Evolutionary conservation across 2,113 vertebrate species (phyloP).

Genomic region (rat (Rattus norvegicus)): DNA sequence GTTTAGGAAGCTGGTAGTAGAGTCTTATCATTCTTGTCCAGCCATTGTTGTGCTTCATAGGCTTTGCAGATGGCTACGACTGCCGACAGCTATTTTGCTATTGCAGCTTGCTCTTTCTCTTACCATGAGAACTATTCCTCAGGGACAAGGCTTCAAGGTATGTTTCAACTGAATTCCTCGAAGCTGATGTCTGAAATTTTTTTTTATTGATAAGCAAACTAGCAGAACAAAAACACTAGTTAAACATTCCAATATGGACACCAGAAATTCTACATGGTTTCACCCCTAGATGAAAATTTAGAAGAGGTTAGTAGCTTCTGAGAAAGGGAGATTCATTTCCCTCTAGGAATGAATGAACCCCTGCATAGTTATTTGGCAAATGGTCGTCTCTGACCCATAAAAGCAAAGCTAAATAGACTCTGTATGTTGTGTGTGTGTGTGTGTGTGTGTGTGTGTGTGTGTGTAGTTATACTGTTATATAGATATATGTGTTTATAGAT

Average conservation of each 20-base stretch:
- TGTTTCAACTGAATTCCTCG: neutral
- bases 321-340: neutral
- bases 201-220: neutral
- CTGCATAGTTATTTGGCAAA: neutral
- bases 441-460: neutral
- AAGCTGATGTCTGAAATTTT: neutral
- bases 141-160: neutral
- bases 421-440: rapidly evolving
- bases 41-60: neutral
- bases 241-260: neutral
- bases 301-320: neutral
- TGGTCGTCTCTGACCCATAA: neutral
- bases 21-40: neutral
- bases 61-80: neutral
- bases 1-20: neutral
- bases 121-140: neutral
- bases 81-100: neutral
- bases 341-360: neutral
- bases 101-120: neutral
- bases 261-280: neutral
- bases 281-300: neutral
- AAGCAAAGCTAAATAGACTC: neutral
- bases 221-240: neutral
- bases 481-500: neutral
- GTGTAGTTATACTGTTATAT: neutral